Evolutionary conservation across 2,888 invertebrate species (phyloP), one percentile per base, ranked within the genome.

Genomic region (Temnothorax rugatulus): DNA sequence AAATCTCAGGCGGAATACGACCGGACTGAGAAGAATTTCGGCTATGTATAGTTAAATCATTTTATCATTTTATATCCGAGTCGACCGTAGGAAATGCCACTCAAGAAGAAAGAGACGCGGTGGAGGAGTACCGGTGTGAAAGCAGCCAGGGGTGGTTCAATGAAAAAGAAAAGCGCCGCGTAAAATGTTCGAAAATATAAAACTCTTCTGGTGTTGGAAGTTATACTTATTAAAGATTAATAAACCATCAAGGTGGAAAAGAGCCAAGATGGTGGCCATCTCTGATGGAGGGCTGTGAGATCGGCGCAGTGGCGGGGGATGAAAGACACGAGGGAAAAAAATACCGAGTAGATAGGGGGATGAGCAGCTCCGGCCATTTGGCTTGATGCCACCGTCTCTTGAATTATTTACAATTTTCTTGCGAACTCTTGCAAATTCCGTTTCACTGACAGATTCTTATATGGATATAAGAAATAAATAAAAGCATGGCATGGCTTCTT

Each of bases 191-290:
- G 87, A 84, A 88, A 91, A 90, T 91, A 92, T 92, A 93, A 93
- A 93, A 93, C 90, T 93, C 92, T 92, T 93, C 92, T 90, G 90
- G 86, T 90, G 92, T 93, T 91, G 90, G 89, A 92, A 93, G 92
- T 93, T 93, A 92, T 92, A 91, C 87, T 91, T 91, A 91, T 94
- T 91, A 92, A 94, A 93, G 91, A 93, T 94, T 93, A 93, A 94
- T 93, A 93, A 93, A 92, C 91, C 92, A 92, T 92, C 91, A 91
- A 88, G 87, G 90, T 90, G 92, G 91, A 92, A 91, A 88, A 91
- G 91, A 90, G 89, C 88, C 89, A 92, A 91, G 91, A 91, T 89
- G 87, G 87, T 82, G 89, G 89, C 87, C 52, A 79, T 82, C 83
- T 52, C 64, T 41, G 81, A 52, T 21, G 61, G 38, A n/a, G 15